A percentile compares a stretch with the other conserved stretches of the same genome.
phyloP scores from a whole-genome alignment of 1,140 invertebrate species.

The Neodiprion virginianus region DNA sequence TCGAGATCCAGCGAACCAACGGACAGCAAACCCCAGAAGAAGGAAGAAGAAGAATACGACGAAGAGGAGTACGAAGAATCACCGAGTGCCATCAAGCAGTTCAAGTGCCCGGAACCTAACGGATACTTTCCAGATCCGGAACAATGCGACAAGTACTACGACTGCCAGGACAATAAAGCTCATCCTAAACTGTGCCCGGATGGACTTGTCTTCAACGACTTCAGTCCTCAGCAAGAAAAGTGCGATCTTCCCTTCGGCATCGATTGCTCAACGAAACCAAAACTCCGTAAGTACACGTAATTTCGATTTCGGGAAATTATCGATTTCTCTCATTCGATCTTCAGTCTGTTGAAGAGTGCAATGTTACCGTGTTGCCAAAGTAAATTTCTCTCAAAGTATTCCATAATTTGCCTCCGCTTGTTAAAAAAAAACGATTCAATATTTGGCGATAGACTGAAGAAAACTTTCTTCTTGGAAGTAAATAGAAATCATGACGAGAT shows the following conservation, averaged over 20 bases:
- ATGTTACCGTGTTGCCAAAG: too few species aligned
- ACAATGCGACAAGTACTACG: slow-evolving; percentile 92
- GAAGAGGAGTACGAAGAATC: slow-evolving; percentile 41
- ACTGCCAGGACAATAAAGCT: slow-evolving; percentile 75
- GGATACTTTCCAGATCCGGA: slow-evolving; percentile 86
- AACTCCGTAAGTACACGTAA: slow-evolving; percentile 73
- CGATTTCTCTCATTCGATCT: too few species aligned
- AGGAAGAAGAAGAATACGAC: slow-evolving; percentile 22
- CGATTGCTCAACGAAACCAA: slow-evolving; percentile 78
- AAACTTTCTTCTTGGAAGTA: too few species aligned
- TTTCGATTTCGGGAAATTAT: too few species aligned
- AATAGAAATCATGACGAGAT: too few species aligned
- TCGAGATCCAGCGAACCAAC: not conserved
- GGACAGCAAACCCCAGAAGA: not conserved
- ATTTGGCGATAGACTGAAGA: too few species aligned
- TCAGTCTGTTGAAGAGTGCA: too few species aligned
- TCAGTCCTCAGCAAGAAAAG: slow-evolving; percentile 80
- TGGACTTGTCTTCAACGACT: slow-evolving; percentile 92
- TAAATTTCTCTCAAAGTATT: too few species aligned
- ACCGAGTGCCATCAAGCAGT: slow-evolving; percentile 44
- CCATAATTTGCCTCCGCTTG: too few species aligned
- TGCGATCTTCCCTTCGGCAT: slow-evolving; percentile 88
- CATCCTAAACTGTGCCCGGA: slow-evolving; percentile 85
- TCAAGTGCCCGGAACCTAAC: slow-evolving; percentile 81
- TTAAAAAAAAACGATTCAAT: too few species aligned